Evolutionary conservation across 1,140 invertebrate species (phyloP), one percentile per base, ranked within the genome.

Genomic region (Drosophila lini): DNA sequence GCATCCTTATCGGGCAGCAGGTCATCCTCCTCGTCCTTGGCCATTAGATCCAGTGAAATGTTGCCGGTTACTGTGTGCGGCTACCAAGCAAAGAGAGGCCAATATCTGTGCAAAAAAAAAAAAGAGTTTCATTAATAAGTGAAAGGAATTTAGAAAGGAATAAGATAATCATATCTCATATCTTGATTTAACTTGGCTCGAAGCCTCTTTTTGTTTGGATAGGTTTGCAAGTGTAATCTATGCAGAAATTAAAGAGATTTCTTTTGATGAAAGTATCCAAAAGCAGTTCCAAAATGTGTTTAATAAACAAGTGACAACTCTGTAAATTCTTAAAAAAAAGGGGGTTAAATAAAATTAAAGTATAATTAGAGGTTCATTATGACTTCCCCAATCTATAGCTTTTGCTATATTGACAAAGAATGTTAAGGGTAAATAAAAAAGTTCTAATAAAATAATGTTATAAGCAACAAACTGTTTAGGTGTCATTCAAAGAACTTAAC

Each of bases 1-100:
- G 96, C 97, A 93, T 97, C 96, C 93, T 97, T 97, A 92, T 97
- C 97, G 8, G 97, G 97, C 63, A 98, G 93, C 90, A 96, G 94
- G 92, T 97, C 96, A 78, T 97, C 96, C 58, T 95, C 95, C 92
- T 97, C 97, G 80, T 96, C 95, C 92, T 97, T 96, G 42, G 96
- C 96, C 91, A 92, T 92, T 69, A 80, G 47, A 76, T 78, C 79
- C 63, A 81, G 90, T 74, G 90, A 91, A 91, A 91, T 91, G 77
- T 91, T 91, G 90, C 65, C 78, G 78, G 74, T 60, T 64, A 11
- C 7, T 32, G 25, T 10, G 8, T 38, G 34, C 52, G 36, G 52
- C 34, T 55, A 15, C 2, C 52, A 28, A 34, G n/a, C 57, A 16
- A 60, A 59, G 15, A 31, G 16, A 16, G 56, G 15, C 13, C 52